These are phyloP conservation scores for Desmodus rotundus DNA, from an alignment of 2,113 vertebrate species.

Conservation along the genomic window DNA sequence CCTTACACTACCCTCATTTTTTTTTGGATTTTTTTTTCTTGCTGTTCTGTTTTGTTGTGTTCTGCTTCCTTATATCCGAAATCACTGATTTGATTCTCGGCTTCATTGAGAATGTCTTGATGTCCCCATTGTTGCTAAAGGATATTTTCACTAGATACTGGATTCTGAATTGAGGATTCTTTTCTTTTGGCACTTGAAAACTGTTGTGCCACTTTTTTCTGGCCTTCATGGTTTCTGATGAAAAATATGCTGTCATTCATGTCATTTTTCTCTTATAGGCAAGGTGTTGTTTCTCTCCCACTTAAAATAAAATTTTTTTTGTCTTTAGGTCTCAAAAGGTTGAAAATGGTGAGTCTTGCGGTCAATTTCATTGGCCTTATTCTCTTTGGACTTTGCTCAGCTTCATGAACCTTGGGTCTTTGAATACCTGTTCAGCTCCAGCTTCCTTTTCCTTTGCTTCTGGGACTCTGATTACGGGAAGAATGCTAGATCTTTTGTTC, in stretches of 20 bases:
- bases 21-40: no score
- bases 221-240: background rate
- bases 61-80: no score
- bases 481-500: background rate
- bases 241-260: background rate
- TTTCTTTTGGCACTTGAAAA: background rate
- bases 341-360: background rate
- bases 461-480: background rate
- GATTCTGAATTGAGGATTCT: background rate
- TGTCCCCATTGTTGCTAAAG: background rate
- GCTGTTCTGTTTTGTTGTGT: no score
- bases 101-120: background rate
- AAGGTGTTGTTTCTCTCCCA: background rate
- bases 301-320: background rate
- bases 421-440: background rate
- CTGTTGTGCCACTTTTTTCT: background rate
- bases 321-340: background rate
- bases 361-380: background rate
- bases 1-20: no score
- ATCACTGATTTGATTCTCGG: no score
- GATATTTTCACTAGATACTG: background rate
- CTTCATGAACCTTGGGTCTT: background rate
- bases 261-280: background rate
- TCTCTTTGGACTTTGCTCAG: background rate
- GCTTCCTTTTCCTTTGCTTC: background rate